Conservation (phyloP, 2,888 invertebrate species). For the Dicranocentrus wangi region DNA sequence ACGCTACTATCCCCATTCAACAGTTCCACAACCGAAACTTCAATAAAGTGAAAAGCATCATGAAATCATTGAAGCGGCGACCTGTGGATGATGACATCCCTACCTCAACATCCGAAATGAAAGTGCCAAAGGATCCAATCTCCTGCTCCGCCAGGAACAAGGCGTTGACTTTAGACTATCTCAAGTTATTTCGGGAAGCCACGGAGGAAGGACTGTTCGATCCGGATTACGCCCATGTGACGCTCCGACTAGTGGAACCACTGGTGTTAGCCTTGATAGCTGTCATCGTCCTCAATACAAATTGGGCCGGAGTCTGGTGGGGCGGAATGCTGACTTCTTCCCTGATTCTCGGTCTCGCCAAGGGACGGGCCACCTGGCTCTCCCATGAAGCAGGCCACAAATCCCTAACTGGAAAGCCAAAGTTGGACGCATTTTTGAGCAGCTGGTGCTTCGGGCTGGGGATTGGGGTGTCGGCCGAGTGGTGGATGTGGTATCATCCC, state of each 20-base stretch:
- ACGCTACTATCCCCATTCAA: too few species aligned
- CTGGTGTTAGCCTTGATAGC: conserved; percentile 29
- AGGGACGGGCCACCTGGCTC: conserved; percentile 26
- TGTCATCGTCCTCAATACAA: too few species aligned
- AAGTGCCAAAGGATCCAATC: too few species aligned
- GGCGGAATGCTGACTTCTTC: conserved; percentile 27
- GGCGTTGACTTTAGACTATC: conserved; percentile 65
- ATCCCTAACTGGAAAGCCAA: conserved; percentile 33
- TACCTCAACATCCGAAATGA: too few species aligned
- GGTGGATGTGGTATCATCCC: conserved; percentile 12
- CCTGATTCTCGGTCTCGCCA: conserved; percentile 37
- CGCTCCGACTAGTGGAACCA: conserved; percentile 54
- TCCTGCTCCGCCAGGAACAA: too few species aligned
- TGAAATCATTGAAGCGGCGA: conserved; percentile 50
- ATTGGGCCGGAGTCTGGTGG: conserved; percentile 58
- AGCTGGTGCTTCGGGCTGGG: background rate
- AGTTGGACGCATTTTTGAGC: conserved; percentile 1
- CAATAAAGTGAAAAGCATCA: conserved; percentile 43
- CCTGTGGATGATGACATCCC: too few species aligned
- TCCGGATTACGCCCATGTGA: conserved; percentile 52
- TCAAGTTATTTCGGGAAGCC: conserved; percentile 60
- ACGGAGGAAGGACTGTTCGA: conserved; percentile 65
- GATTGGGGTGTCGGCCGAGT: background rate
- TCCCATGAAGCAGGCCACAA: conserved; percentile 29
- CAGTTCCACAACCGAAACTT: conserved; percentile 55